A percentile compares a stretch with the other conserved stretches of the same genome.
Conservation (phyloP, 1,140 invertebrate species). For the Calephelis virginiensis region DNA sequence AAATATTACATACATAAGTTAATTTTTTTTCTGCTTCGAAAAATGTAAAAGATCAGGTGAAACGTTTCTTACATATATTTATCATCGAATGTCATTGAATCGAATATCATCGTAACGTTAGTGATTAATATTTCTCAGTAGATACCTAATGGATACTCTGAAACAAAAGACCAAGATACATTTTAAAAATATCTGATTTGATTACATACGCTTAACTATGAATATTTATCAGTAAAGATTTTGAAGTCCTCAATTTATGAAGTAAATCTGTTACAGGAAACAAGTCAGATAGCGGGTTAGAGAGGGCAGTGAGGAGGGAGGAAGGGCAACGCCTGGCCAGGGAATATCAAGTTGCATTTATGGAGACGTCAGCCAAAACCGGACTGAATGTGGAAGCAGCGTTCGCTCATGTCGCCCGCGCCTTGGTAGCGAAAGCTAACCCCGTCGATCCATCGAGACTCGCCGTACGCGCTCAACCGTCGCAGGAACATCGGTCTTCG, state of each 20-base stretch:
- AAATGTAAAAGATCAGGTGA: no score
- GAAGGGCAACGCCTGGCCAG: constrained; percentile 89
- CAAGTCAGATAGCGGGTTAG: constrained; percentile 87
- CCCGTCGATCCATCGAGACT: constrained; percentile 61
- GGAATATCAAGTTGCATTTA: constrained; percentile 91
- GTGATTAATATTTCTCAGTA: no score
- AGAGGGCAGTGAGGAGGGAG: constrained; percentile 87
- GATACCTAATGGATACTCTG: no score
- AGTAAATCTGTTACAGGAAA: constrained; percentile 82
- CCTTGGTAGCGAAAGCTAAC: constrained; percentile 68
- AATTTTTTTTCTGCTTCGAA: no score
- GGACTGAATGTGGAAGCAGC: constrained; percentile 91
- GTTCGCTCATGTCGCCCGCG: constrained; percentile 88
- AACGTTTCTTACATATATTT: no score
- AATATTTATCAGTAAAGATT: no score
- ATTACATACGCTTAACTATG: no score
- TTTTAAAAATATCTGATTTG: no score
- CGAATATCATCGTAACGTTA: no score
- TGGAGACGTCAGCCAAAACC: constrained; percentile 93
- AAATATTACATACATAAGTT: no score
- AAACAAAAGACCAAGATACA: no score
- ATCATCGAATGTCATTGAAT: no score
- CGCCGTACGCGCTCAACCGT: constrained; percentile 65
- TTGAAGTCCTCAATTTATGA: background rate
- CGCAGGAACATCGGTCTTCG: constrained; percentile 60